phyloP scores from a whole-genome alignment of 2,113 vertebrate genomes.

The Oncorhynchus mykiss region DNA sequence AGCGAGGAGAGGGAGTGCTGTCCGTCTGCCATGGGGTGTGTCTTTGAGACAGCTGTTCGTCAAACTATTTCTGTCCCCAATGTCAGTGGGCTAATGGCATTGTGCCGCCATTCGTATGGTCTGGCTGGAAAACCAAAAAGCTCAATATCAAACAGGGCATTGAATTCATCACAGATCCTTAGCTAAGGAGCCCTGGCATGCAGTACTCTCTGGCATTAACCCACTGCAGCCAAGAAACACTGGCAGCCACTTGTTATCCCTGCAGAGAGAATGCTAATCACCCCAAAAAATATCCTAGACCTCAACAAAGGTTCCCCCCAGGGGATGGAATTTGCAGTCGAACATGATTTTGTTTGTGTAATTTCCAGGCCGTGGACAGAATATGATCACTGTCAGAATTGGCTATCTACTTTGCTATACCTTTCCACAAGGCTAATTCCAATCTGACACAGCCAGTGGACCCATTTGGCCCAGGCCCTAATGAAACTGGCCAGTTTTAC shows the following conservation, averaged over 20 bases:
- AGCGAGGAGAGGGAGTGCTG: neutral
- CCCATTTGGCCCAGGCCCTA: neutral
- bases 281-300: neutral
- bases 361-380: neutral
- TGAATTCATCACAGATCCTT: neutral
- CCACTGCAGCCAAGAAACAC: neutral
- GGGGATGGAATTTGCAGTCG: neutral
- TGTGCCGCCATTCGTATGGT: neutral
- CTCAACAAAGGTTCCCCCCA: neutral
- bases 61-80: slow-evolving; percentile 1
- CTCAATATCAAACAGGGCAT: neutral
- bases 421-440: neutral
- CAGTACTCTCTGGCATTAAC: neutral
- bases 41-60: neutral
- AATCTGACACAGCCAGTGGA: neutral
- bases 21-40: neutral
- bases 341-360: slow-evolving; percentile 1
- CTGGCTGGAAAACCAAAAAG: neutral
- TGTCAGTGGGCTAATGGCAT: neutral
- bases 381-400: slow-evolving; percentile 1
- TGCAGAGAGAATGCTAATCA: neutral
- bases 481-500: neutral
- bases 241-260: neutral
- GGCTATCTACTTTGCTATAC: neutral
- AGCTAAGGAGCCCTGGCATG: neutral